phyloP scores from a whole-genome alignment of 2,113 vertebrate species.

The Grammomys surdaster region DNA sequence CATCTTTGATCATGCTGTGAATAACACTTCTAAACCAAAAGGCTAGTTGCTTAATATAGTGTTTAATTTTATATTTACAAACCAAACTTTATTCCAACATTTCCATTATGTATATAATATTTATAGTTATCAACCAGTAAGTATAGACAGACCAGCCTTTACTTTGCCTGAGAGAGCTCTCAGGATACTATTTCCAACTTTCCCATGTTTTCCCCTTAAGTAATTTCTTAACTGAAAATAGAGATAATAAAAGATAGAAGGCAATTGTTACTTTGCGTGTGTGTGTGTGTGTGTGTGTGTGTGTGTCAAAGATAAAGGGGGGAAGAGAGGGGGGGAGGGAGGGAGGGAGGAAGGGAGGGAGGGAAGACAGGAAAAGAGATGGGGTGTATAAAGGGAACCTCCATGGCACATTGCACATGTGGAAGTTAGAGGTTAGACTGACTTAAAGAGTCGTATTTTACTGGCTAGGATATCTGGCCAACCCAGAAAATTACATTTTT shows the following conservation, averaged over 20 bases:
- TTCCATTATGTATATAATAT: constrained; percentile 24
- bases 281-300: not conserved
- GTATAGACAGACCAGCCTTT: not conserved
- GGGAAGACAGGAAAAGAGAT: not conserved
- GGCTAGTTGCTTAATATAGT: constrained; percentile 36
- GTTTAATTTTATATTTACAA: constrained; percentile 64
- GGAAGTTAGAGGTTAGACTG: not conserved
- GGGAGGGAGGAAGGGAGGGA: too few relatives aligned
- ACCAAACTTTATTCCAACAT: constrained; percentile 23
- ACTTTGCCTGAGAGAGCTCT: not conserved
- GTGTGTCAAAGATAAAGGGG: not conserved
- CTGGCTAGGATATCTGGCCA: not conserved
- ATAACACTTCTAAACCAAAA: constrained; percentile 58
- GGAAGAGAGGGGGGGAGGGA: not conserved
- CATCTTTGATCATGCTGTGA: constrained; percentile 39
- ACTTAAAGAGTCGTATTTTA: not conserved
- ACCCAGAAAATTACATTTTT: not conserved
- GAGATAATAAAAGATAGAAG: constrained; percentile 12
- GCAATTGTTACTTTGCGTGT: not conserved
- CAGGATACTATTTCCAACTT: constrained; percentile 18
- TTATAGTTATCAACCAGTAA: constrained; percentile 4
- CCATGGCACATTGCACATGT: not conserved
- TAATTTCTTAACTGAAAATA: constrained; percentile 19
- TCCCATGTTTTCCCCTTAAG: not conserved
- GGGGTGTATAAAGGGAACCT: not conserved